These are phyloP conservation scores for Leptinotarsa peninsularis DNA, from an alignment of 2,888 invertebrate genomes.

Conservation along the genomic window DNA sequence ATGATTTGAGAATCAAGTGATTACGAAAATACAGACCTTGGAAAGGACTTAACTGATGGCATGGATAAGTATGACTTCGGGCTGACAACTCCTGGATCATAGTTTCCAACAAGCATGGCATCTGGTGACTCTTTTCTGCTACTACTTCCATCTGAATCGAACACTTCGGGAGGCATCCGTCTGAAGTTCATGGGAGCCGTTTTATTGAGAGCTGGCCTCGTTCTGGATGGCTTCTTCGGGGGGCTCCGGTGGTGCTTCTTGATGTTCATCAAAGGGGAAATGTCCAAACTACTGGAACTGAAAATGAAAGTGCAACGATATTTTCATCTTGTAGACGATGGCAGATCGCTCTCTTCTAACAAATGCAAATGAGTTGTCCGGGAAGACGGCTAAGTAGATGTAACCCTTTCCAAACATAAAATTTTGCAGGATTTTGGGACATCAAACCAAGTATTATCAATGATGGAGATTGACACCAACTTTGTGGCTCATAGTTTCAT, in stretches of 20 bases:
- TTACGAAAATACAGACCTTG: constrained; percentile 68
- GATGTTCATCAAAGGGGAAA: constrained; percentile 62
- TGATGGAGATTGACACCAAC: too few relatives aligned
- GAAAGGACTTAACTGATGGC: constrained; percentile 88
- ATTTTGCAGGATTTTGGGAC: too few relatives aligned
- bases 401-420: too few relatives aligned
- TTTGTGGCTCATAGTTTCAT: too few relatives aligned
- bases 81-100: constrained; percentile 62
- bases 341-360: too few relatives aligned
- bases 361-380: too few relatives aligned
- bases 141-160: constrained; percentile 60
- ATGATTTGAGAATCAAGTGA: too few relatives aligned
- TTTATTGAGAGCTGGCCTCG: constrained; percentile 62
- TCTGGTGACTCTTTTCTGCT: constrained; percentile 59
- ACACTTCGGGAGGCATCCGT: constrained; percentile 53
- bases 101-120: constrained; percentile 53
- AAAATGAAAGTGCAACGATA: not conserved
- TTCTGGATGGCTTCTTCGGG: constrained; percentile 56
- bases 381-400: too few relatives aligned
- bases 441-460: too few relatives aligned
- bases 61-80: constrained; percentile 86
- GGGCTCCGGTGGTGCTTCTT: constrained; percentile 57
- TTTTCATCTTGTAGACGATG: not conserved
- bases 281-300: constrained; percentile 61
- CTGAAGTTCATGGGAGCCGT: constrained; percentile 58